Evolutionary conservation across 1,140 invertebrate species (phyloP), one percentile per base, ranked within the genome.

Genomic region (Microvelia longipes): DNA sequence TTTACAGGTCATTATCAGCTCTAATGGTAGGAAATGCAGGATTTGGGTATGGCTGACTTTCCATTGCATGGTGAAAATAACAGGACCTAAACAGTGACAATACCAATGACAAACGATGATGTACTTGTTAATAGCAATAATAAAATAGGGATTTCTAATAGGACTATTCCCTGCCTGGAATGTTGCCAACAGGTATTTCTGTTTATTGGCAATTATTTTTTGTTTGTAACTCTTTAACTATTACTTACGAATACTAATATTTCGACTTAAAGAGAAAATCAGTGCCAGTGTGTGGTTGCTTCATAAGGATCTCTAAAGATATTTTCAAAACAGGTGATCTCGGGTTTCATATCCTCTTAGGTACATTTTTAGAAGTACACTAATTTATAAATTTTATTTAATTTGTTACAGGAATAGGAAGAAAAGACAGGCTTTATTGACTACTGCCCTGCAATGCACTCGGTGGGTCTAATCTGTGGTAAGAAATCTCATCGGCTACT

Each of bases 381-480:
- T n/a, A n/a, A n/a, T n/a, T n/a, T n/a, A n/a, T n/a, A n/a, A n/a
- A n/a, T n/a, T n/a, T n/a, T n/a, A n/a, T n/a, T n/a, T n/a, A n/a
- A n/a, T n/a, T n/a, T n/a, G n/a, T n/a, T n/a, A n/a, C n/a, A n/a
- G n/a, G n/a, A n/a, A n/a, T 72, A 26, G 76, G 75, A 1, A 69
- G 74, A 13, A 74, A 74, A n/a, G n/a, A 70, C 71, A 70, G 28
- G 82, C 81, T 62, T 76, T 89, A 2, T 85, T 91, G 0, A 88
- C 93, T 71, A 78, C 90, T 28, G 93, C 0, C 80, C 93, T 25
- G 88, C 73, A 14, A 71, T 90, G 88, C 29, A 85, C 2, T 75
- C 89, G 0, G 90, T 84, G 88, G 61, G 83, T 87, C 72, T 83
- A 87, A 13, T 81, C 80, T 15, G 81, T 81, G 0, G 82, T 69